These are phyloP conservation scores for Mylabris phalerata DNA, from an alignment of 1,140 invertebrate species.

Conservation along the genomic window DNA sequence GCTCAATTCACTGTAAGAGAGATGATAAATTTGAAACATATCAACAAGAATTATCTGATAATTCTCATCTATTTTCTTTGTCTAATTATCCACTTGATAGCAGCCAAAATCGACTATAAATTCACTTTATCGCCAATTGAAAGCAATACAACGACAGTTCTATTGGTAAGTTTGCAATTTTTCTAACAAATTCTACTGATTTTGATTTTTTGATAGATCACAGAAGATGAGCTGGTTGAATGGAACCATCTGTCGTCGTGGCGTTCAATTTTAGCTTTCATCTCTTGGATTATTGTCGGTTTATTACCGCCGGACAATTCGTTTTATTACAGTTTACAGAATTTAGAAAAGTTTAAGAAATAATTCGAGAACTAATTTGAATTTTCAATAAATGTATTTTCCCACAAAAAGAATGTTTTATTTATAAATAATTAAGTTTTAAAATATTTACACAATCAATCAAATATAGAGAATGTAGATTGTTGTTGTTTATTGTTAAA, in stretches of 20 bases:
- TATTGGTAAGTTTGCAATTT: too few relatives aligned
- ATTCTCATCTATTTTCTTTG: conserved; percentile 35
- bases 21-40: conserved; percentile 30
- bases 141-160: too few relatives aligned
- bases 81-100: conserved; percentile 34
- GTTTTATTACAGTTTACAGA: conserved; percentile 34
- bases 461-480: too few relatives aligned
- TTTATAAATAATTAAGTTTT: too few relatives aligned
- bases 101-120: conserved; percentile 15
- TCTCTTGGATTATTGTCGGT: conserved; percentile 38
- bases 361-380: background rate
- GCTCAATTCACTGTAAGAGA: conserved; percentile 28
- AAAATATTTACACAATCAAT: too few relatives aligned
- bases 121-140: background rate
- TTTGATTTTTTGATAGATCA: conserved; percentile 29
- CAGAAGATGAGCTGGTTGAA: conserved; percentile 27
- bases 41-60: conserved; percentile 33
- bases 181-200: too few relatives aligned
- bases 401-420: too few relatives aligned
- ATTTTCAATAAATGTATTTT: too few relatives aligned
- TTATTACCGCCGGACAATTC: conserved; percentile 33
- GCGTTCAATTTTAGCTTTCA: conserved; percentile 35
- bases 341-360: conserved; percentile 31
- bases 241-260: conserved; percentile 40
- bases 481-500: too few relatives aligned